Base-by-base conservation (phyloP, 92 coral and sea anemone genomes). In the Metridium senile region DNA sequence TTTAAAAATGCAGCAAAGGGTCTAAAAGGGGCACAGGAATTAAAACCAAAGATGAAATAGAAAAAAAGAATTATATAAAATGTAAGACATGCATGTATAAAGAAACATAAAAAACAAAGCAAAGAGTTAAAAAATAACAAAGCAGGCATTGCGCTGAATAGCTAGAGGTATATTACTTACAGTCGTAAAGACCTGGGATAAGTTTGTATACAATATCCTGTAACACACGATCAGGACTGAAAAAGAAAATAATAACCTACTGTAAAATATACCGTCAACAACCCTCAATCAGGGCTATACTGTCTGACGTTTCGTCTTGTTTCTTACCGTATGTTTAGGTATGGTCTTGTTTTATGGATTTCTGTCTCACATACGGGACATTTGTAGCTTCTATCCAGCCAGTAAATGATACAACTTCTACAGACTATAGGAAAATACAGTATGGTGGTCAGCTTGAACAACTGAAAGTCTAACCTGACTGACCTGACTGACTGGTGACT, bases 171-270 rank as follows among this genome's bases (percentile, higher is more conserved):
- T 18, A 6, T 59, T 22, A 32, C 98, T 73, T 74, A 94, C 98
- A 86, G 11, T 94, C 81, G 54, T 86, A 91, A 0, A 94, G 80
- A 1, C 88, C 97, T 16, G 98, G 98, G 2, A 94, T 94, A 47
- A 94, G 79, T 79, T 94, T 94, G 77, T 94, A 91, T 1, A 94
- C 98, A 63, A 94, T 92, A 58, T 94, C 98, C 71, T 94, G 98
- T 58, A 94, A 68, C 7, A 91, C 89, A 39, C 92, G 93, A 64
- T 94, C 98, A 26, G 98, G 93, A 68, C 98, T 73, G 68, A 9
- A 62, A 26, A 29, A 9, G 56, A 17, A 23, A 73, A 17, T 4
- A 33, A 4, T 27, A 52, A 20, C 21, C 19, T 6, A 45, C 1
- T 25, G n/a, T n/a, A n/a, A n/a, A n/a, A n/a, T n/a, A n/a, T n/a